Evolutionary conservation across 1,140 invertebrate species (phyloP).

Genomic region (Ridgeia piscesae): DNA sequence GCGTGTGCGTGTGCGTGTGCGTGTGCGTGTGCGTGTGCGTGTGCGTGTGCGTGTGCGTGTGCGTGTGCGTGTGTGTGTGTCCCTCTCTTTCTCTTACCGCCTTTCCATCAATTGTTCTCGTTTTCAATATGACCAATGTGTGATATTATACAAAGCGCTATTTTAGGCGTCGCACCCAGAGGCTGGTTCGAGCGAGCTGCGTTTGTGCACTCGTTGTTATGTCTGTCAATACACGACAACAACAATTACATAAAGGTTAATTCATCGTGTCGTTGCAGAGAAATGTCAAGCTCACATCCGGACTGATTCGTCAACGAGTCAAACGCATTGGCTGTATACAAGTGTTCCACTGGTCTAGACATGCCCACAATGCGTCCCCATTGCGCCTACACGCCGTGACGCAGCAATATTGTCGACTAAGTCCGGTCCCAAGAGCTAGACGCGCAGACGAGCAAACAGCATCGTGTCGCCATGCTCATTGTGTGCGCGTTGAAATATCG

Average conservation of each 20-base stretch:
- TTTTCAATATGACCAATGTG: background rate
- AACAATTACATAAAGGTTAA: background rate
- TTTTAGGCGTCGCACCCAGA: background rate
- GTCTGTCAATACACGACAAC: background rate
- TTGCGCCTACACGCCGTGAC: background rate
- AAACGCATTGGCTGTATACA: background rate
- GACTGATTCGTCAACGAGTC: background rate
- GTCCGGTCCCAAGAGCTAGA: background rate
- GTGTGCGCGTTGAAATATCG: background rate
- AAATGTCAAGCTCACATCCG: background rate
- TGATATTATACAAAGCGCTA: background rate
- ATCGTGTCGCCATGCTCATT: background rate
- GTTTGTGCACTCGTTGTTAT: background rate
- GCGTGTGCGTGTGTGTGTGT: too few relatives aligned
- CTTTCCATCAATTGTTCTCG: too few relatives aligned
- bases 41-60: too few relatives aligned
- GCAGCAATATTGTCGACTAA: background rate
- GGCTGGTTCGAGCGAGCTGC: too few relatives aligned
- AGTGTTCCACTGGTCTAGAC: background rate
- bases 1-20: too few relatives aligned
- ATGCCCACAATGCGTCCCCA: background rate
- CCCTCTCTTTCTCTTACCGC: too few relatives aligned
- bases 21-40: too few relatives aligned
- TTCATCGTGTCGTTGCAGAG: background rate
- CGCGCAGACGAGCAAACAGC: background rate